phyloP scores from a whole-genome alignment of 2,113 vertebrate genomes.

The Bubo blakistoni region DNA sequence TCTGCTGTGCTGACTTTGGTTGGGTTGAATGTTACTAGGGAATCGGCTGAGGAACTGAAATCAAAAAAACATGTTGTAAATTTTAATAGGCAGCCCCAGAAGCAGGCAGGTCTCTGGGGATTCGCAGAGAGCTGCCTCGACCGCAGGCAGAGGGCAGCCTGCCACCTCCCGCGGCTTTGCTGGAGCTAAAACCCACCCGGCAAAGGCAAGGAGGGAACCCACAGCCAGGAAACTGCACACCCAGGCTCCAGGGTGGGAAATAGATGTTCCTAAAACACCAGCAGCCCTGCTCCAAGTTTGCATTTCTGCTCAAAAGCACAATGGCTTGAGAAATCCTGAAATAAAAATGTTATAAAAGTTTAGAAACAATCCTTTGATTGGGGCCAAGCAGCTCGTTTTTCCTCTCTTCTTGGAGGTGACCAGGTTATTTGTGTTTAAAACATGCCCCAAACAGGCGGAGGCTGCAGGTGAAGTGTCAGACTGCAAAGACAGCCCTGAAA shows the following conservation, averaged over 20 bases:
- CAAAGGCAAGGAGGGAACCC: background rate
- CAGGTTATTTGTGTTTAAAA: background rate
- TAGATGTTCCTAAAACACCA: background rate
- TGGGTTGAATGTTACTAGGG: background rate
- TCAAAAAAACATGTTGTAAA: background rate
- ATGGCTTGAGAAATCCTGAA: background rate
- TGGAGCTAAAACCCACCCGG: background rate
- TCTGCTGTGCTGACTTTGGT: background rate
- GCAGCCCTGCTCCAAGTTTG: background rate
- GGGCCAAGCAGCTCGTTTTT: background rate
- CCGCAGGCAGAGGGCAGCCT: background rate
- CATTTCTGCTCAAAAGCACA: background rate
- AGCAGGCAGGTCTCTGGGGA: background rate
- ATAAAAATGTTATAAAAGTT: background rate
- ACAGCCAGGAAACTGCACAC: rapidly evolving
- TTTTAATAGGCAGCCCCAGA: background rate
- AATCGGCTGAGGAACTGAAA: background rate
- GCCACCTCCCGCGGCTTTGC: rapidly evolving
- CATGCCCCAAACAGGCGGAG: rapidly evolving
- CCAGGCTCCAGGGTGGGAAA: background rate
- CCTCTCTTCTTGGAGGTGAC: background rate
- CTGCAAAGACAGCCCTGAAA: background rate
- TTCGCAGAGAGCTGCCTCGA: background rate
- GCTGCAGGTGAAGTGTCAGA: background rate
- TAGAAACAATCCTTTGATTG: background rate